Evolutionary conservation across 2,797 vertebrate genomes (phyloP), one percentile per base, ranked within the genome.

Genomic region (Clarias fuscus): DNA sequence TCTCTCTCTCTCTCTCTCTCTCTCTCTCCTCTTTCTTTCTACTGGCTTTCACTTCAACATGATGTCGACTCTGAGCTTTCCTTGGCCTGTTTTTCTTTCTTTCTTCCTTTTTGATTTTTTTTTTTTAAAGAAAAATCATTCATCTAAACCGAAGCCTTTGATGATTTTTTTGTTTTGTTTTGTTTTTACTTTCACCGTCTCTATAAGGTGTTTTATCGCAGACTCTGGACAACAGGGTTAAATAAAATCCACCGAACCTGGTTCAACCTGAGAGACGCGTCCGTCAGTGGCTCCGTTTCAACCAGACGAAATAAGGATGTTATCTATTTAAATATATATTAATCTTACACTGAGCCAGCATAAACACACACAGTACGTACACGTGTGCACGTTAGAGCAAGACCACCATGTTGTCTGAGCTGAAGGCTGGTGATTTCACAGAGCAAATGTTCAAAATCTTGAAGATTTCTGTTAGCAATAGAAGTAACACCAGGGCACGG

Each of bases 401-500:
- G 86, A 91, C 92, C 90, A 2, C 91, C 62, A 70, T 86, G 58
- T 90, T 89, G 90, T 91, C 89, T 88, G 88, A 89, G 89, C 91
- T 91, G 92, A 88, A 90, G 92, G 92, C 85, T 89, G 93, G 93
- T 93, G 92, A 92, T 93, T 92, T 92, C 89, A 91, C 85, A 86
- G 86, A 91, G 87, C 90, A 90, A 92, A 89, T 76, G 91, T 91
- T 91, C 89, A 89, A 61, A 84, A 81, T 91, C 86, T 83, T 85
- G 88, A 67, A 86, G 62, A 89, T 87, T 83, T 59, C 24, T 24
- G 59, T 79, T 86, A 84, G 58, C 7, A 20, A 59, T 40, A 40
- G 76, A 37, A 82, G 15, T 71, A 70, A 88, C 84, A 59, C 48
- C 65, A 76, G n/a, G 48, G 56, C n/a, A 2, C 53, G 20, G 2